phyloP scores from a whole-genome alignment of 1,140 invertebrate genomes.

The Gryllus bimaculatus region DNA sequence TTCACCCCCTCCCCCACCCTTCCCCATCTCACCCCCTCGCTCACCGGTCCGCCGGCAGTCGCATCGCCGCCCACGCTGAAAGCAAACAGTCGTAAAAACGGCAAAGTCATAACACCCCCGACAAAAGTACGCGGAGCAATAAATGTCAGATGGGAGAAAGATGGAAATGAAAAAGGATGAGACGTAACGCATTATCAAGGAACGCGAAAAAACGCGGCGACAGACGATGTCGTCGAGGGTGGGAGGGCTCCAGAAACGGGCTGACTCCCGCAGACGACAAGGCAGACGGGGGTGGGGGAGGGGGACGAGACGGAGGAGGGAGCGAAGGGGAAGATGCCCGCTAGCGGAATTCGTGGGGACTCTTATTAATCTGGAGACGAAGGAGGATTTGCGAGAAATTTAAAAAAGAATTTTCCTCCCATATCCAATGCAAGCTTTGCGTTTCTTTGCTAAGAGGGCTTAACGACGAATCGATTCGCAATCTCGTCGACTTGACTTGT shows the following conservation, averaged over 20 bases:
- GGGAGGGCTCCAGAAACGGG: not conserved
- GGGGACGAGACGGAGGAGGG: no score
- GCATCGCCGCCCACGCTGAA: not conserved
- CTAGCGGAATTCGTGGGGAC: not conserved
- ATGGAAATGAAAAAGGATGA: slow-evolving; percentile 5
- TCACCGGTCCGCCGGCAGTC: no score
- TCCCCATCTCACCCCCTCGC: no score
- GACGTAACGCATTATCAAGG: not conserved
- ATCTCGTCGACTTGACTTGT: no score
- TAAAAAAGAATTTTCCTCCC: not conserved
- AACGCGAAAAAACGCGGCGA: not conserved
- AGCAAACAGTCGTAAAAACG: not conserved
- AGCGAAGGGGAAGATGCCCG: no score
- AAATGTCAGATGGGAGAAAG: not conserved
- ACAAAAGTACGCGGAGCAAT: slow-evolving; percentile 1
- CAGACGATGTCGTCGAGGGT: not conserved
- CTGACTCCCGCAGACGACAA: not conserved
- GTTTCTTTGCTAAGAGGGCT: no score
- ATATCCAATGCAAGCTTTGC: no score
- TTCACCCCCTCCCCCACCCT: not conserved
- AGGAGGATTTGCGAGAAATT: not conserved
- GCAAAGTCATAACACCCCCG: not conserved
- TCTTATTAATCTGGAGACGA: not conserved
- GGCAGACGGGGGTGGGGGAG: not conserved
- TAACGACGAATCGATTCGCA: no score